phyloP scores from a whole-genome alignment of 2,888 invertebrate genomes.

The Drosophila koepferae region DNA sequence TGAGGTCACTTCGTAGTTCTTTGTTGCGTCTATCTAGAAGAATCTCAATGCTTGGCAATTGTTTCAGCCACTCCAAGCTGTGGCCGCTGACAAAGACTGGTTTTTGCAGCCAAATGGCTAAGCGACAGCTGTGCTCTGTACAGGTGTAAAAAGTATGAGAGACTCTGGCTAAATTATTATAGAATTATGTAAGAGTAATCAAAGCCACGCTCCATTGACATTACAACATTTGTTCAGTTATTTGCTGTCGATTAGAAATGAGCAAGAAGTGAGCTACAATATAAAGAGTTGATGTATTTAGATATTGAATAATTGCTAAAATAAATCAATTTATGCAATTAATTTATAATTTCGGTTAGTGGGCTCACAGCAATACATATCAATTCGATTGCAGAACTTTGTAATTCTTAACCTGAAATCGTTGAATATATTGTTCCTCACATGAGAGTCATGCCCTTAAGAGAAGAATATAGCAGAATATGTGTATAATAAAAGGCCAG shows the following conservation, averaged over 20 bases:
- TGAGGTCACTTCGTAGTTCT: constrained; percentile 67
- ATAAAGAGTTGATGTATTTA: no score
- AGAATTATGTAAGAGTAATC: not conserved
- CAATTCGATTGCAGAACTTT: no score
- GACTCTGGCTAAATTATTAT: not conserved
- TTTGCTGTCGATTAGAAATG: not conserved
- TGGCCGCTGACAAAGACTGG: constrained; percentile 19
- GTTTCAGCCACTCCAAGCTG: constrained; percentile 1
- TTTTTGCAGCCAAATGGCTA: constrained; percentile 7
- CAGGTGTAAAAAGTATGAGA: constrained; percentile 40
- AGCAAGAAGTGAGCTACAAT: not conserved
- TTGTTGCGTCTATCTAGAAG: not conserved
- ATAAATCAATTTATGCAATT: not conserved
- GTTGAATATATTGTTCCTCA: no score
- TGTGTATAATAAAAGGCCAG: no score
- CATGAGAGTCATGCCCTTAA: no score
- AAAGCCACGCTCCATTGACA: not conserved
- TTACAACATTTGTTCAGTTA: not conserved
- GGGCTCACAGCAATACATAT: no score
- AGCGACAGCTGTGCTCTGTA: constrained; percentile 54
- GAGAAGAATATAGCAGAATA: no score
- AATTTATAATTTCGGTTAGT: not conserved
- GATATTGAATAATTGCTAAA: not conserved
- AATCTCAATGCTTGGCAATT: constrained; percentile 5
- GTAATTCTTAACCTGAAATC: no score